phyloP scores from a whole-genome alignment of 2,888 invertebrate genomes.

The Tuberolachnus salignus region DNA sequence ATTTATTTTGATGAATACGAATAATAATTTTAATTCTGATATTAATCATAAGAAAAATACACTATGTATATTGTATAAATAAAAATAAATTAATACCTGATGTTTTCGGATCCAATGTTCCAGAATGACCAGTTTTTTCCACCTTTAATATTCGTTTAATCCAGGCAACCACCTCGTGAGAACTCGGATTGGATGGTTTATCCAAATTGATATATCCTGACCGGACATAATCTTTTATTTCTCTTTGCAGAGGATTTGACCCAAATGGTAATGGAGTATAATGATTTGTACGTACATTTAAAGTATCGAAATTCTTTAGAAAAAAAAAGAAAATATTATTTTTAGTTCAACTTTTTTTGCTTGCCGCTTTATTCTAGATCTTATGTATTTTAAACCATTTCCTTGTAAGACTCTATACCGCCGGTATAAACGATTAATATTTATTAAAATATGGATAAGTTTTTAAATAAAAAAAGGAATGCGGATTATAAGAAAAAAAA shows the following conservation, averaged over 20 bases:
- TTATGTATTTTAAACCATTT: not conserved
- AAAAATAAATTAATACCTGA: constrained; percentile 64
- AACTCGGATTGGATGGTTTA: constrained; percentile 98
- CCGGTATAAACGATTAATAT: no score
- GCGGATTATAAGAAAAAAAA: no score
- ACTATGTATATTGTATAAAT: no score
- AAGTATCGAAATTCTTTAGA: constrained; percentile 89
- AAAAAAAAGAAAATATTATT: constrained; percentile 58
- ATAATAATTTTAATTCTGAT: no score
- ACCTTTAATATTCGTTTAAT: constrained; percentile 95
- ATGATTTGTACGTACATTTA: constrained; percentile 93
- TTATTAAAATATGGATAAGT: no score
- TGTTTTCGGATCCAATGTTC: constrained; percentile 97
- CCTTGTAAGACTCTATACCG: no score
- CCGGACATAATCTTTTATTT: constrained; percentile 85
- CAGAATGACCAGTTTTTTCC: constrained; percentile 98
- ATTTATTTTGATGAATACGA: no score
- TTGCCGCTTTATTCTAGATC: not conserved
- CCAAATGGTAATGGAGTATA: constrained; percentile 95
- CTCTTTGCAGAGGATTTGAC: constrained; percentile 88
- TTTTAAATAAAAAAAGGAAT: no score
- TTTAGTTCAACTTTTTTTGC: not conserved
- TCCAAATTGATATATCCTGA: constrained; percentile 96
- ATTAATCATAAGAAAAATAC: no score
- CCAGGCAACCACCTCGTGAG: constrained; percentile 99